These are phyloP conservation scores for Myathropa florea DNA, from an alignment of 2,888 invertebrate genomes.

Conservation along the genomic window DNA sequence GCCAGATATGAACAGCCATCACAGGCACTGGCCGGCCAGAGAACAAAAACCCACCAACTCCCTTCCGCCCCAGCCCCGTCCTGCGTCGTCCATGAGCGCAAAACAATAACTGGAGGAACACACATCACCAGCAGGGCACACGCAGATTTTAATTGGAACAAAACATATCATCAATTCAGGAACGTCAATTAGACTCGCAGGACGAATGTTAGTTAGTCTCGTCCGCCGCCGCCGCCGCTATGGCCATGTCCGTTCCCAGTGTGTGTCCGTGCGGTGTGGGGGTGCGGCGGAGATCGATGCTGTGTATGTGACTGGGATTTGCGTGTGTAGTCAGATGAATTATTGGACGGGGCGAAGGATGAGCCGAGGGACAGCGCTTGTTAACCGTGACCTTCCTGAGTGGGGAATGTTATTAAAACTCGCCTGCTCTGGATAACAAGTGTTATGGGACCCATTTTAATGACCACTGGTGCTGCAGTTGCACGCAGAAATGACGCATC, in stretches of 20 bases:
- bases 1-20: constrained; percentile 44
- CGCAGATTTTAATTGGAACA: constrained; percentile 71
- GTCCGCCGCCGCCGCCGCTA: background rate
- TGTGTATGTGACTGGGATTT: constrained; percentile 22
- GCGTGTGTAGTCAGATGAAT: background rate
- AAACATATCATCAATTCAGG: constrained; percentile 68
- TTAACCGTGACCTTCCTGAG: constrained; percentile 49
- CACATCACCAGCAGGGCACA: constrained; percentile 59
- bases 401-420: constrained; percentile 41
- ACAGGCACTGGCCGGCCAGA: background rate
- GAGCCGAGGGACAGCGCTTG: constrained; percentile 19
- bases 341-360: background rate
- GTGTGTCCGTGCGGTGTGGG: background rate
- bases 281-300: background rate
- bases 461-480: constrained; percentile 44
- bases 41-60: constrained; percentile 22
- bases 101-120: constrained; percentile 47
- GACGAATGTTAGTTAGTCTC: constrained; percentile 64
- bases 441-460: constrained; percentile 63
- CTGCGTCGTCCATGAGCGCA: background rate
- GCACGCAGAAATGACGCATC: constrained; percentile 25
- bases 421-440: constrained; percentile 42
- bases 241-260: background rate
- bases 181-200: constrained; percentile 68
- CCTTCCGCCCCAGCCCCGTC: background rate